Conservation (phyloP, 2,113 vertebrate genomes). For the Nematolebias whitei region DNA sequence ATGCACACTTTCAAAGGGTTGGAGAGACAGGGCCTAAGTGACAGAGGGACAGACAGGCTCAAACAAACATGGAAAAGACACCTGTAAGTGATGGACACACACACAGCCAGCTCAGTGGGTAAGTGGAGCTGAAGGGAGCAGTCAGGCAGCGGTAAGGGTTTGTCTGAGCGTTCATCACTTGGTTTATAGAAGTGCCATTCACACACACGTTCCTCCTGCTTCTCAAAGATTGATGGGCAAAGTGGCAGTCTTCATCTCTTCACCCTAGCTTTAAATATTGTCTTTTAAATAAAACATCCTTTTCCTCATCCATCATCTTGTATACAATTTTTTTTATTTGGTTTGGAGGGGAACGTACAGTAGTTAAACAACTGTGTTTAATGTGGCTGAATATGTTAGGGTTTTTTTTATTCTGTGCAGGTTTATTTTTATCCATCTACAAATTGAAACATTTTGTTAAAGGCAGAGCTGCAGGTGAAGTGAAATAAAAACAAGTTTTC, state of each 20-base stretch:
- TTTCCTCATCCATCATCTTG: neutral
- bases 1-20: slow-evolving; percentile 36
- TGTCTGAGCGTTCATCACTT: slow-evolving; percentile 94
- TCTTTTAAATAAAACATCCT: slow-evolving; percentile 19
- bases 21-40: slow-evolving; percentile 80
- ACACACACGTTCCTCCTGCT: slow-evolving; percentile 50
- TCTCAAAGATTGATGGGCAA: slow-evolving; percentile 53
- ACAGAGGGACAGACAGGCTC: slow-evolving; percentile 69
- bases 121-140: slow-evolving; percentile 93
- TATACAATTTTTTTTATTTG: slow-evolving; percentile 28
- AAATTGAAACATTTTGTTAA: too few species aligned
- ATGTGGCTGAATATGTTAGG: neutral
- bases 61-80: slow-evolving; percentile 68
- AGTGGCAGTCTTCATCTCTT: slow-evolving; percentile 44
- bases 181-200: slow-evolving; percentile 98
- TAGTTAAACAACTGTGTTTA: slow-evolving; percentile 8
- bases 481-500: too few species aligned
- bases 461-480: too few species aligned
- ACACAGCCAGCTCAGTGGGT: slow-evolving; percentile 55
- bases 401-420: too few species aligned
- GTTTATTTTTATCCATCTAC: too few species aligned
- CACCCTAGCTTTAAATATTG: slow-evolving; percentile 12
- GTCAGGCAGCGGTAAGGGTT: slow-evolving; percentile 90
- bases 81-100: slow-evolving; percentile 63
- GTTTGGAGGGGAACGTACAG: neutral